Base-by-base conservation (phyloP, 30 jellyfish, hydroid and myxozoan genomes). In the Pelagia noctiluca region DNA sequence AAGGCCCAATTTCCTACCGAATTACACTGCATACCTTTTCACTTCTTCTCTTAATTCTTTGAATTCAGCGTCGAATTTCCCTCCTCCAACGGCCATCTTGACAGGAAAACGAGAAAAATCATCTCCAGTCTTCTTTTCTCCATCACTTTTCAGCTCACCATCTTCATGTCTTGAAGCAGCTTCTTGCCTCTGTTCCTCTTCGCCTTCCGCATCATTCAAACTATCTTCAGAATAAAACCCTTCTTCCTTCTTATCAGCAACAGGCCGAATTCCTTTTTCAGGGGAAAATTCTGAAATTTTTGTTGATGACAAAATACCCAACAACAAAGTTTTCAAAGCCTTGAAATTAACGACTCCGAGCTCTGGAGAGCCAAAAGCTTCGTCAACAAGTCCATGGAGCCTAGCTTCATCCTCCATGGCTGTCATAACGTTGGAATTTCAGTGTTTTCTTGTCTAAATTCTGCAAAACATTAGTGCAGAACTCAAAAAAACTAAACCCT, bases 321-420 rank as follows among this genome's bases (percentile, higher is more conserved):
- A 26, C 73, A 90, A 46, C 53, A 90, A 90, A 21, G 77, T 83
- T 28, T 90, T 78, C 76, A 90, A 50, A 65, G 75, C 42, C 31
- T 71, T 70, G 42, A 90, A 90, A 61, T 90, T 84, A 0, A 90
- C 97, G 21, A 70, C 94, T 1, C 89, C 86, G 19, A 67, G 63
- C 7, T 68, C 80, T 5, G 90, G 84, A 64, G 52, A 42, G 8
- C 88, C 85, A 13, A 90, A 65, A 0, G 95, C 95, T 19, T 54
- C 33, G 38, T 85, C 89, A 21, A 85, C 79, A 16, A 75, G 30
- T 10, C 47, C 66, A 2, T 3, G 8, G 7, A 85, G 85, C 24
- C 26, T 80, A 22, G 33, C 49, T 38, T 74, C 26, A 2, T 35
- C 83, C 28, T 36, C 24, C 83, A 69, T 31, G 78, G n/a, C n/a